Base-by-base conservation (phyloP, 2,797 vertebrate genomes). In the Xiphorhynchus erythropygius region DNA sequence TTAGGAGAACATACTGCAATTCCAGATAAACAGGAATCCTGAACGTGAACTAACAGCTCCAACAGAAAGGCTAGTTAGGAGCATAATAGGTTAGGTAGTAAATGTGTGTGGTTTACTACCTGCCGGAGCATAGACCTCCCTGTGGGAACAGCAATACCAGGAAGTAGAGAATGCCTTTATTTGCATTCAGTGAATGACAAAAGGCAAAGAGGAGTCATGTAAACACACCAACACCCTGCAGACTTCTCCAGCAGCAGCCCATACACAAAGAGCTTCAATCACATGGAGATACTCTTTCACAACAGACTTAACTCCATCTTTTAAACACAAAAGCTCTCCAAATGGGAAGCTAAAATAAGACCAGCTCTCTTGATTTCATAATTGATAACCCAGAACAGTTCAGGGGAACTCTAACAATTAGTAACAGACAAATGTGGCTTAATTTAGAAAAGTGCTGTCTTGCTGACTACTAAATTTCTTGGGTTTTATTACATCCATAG, bases 11-110 rank as follows among this genome's bases (percentile, higher is more conserved):
- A 65, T 14, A 74, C 35, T 32, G 37, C 52, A 82, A 60, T 80
- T 94, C 91, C 91, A 91, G 89, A 86, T 52, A 87, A 96, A 95
- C 67, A 82, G 85, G 93, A 95, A 91, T 91, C 56, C 46, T 57
- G 56, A 93, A 90, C 6, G 1, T 94, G 74, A 95, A 89, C 86
- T 84, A 93, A 94, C 85, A 94, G 78, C 74, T 93, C 64, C 74
- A 89, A n/a, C 67, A 86, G 73, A 86, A 90, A 89, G 63, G 76
- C 33, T 56, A 41, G 33, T 69, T 71, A 79, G 71, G 44, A 81
- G 44, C 37, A 28, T 56, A 91, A 88, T 2, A 87, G 56, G 59
- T 84, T 84, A 80, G 80, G 76, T 91, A 94, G 90, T 83, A 90
- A 88, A 80, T 11, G 47, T 37, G 28, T 94, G 90, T 82, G 91